A percentile compares a stretch with the other conserved stretches of the same genome.
These are phyloP conservation scores for Nomia melanderi DNA, from an alignment of 1,140 invertebrate species.

Conservation along the genomic window DNA sequence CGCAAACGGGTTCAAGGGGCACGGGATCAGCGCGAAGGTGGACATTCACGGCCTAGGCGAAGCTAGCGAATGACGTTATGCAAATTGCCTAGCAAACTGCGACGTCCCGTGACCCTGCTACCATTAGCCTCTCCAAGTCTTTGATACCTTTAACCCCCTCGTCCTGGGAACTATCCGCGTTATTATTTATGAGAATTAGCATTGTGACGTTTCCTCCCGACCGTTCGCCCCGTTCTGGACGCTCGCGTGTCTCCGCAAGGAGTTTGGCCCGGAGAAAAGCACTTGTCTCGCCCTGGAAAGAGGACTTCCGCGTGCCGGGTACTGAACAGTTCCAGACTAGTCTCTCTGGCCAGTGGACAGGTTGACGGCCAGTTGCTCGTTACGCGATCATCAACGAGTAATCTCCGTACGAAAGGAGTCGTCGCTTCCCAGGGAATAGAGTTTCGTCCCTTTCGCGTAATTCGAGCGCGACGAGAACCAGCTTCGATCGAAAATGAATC, in stretches of 20 bases:
- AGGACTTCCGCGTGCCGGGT: constrained; percentile 60
- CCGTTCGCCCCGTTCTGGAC: neutral
- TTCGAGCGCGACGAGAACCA: neutral
- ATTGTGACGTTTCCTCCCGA: neutral
- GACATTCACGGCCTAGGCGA: neutral
- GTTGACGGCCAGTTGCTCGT: constrained; percentile 56
- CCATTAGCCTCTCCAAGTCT: constrained; percentile 46
- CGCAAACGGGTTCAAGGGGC: constrained; percentile 44
- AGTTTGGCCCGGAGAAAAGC: constrained; percentile 29
- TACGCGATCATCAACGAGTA: constrained; percentile 54
- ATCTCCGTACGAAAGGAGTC: constrained; percentile 40
- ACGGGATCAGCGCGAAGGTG: constrained; percentile 44
- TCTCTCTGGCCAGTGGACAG: constrained; percentile 29
- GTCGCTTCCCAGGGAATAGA: neutral
- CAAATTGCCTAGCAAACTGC: constrained; percentile 60
- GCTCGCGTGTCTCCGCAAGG: neutral
- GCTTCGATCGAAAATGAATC: neutral
- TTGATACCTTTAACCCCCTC: constrained; percentile 26
- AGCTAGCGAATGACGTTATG: constrained; percentile 59
- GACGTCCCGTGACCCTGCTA: constrained; percentile 62
- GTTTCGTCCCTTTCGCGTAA: neutral
- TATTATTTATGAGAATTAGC: constrained; percentile 69
- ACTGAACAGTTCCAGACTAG: constrained; percentile 33
- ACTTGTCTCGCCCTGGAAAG: constrained; percentile 29
- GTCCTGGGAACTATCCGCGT: constrained; percentile 55